phyloP scores from a whole-genome alignment of 2,113 vertebrate species.

The Tylochromis polylepis region DNA sequence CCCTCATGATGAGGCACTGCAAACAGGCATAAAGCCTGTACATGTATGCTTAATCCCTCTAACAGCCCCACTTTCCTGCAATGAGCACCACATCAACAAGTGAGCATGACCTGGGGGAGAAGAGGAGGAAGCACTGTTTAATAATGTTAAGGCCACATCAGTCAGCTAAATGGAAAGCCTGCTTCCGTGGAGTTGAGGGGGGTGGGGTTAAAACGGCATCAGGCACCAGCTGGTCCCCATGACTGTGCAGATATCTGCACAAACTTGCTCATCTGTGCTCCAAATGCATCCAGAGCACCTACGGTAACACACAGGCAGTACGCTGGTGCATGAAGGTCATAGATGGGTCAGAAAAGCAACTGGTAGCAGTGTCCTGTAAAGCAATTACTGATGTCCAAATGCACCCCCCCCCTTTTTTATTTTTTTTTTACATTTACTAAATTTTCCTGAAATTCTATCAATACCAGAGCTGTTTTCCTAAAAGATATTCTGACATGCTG shows the following conservation, averaged over 20 bases:
- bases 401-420: accelerated
- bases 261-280: slow-evolving; percentile 39
- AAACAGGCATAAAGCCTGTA: neutral
- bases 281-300: slow-evolving; percentile 34
- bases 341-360: neutral
- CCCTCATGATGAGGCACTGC: neutral
- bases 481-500: neutral
- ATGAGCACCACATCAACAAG: slow-evolving; percentile 46
- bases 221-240: slow-evolving; percentile 63
- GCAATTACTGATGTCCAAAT: neutral
- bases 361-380: neutral
- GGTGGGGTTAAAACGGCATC: slow-evolving; percentile 27
- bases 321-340: slow-evolving; percentile 4
- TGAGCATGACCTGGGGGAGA: slow-evolving; percentile 36
- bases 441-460: neutral
- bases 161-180: slow-evolving; percentile 52
- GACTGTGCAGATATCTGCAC: slow-evolving; percentile 47
- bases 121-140: slow-evolving; percentile 29
- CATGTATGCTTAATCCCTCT: neutral
- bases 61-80: neutral
- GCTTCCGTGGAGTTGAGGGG: slow-evolving; percentile 20
- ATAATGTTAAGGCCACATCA: slow-evolving; percentile 55
- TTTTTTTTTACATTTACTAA: accelerated
- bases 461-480: neutral
- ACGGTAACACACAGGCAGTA: neutral